Percentiles rank a stretch among this genome's conserved stretches.
These are phyloP conservation scores for Myrmophylax atrothorax DNA, from an alignment of 2,113 vertebrate genomes.

Conservation along the genomic window DNA sequence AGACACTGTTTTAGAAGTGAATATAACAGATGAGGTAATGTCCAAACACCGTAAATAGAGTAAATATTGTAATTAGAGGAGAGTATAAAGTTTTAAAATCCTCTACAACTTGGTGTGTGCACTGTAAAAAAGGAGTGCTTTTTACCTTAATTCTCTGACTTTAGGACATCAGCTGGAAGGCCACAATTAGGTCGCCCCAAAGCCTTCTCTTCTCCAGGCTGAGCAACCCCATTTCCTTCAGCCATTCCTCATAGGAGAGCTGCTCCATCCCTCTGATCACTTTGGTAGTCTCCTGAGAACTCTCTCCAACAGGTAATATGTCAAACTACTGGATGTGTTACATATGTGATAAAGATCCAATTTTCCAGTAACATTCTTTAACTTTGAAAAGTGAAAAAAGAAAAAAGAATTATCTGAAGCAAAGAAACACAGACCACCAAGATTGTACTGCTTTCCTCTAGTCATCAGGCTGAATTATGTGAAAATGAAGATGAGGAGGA, in stretches of 20 bases:
- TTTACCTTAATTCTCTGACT: no score
- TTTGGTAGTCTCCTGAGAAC: background rate
- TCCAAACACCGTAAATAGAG: no score
- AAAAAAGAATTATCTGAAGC: background rate
- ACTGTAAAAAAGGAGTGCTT: no score
- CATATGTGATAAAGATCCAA: background rate
- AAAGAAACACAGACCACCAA: background rate
- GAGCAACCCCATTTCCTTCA: background rate
- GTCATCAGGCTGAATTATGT: background rate
- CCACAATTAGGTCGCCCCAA: background rate
- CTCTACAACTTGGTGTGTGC: no score
- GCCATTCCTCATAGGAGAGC: background rate
- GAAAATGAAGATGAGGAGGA: background rate
- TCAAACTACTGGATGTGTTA: background rate
- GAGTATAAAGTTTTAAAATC: no score
- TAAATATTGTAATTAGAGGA: no score
- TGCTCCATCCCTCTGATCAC: background rate
- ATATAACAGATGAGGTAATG: background rate
- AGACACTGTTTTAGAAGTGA: background rate
- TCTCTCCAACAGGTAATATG: background rate
- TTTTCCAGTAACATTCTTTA: background rate
- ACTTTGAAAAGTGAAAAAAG: background rate
- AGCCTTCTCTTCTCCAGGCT: background rate
- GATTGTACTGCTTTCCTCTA: background rate
- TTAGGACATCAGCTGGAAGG: no score